These are phyloP conservation scores for Paraplagusia blochii DNA, from an alignment of 2,113 vertebrate species.

Conservation along the genomic window DNA sequence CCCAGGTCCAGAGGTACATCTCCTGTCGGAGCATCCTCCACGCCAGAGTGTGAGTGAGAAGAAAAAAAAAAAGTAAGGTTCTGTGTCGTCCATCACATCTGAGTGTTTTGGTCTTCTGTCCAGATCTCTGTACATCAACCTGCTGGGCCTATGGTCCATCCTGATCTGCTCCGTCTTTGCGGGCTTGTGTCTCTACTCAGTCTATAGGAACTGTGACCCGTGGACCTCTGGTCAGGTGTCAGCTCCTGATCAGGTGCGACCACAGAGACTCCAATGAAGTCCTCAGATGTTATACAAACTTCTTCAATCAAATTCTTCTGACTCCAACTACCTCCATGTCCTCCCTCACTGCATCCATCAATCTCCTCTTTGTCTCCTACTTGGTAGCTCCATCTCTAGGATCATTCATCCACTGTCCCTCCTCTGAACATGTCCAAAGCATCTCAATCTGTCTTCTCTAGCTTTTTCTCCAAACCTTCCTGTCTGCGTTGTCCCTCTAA, in stretches of 20 bases:
- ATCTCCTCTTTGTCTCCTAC: no score
- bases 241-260: conserved; percentile 84
- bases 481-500: no score
- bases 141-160: conserved; percentile 86
- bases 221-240: conserved; percentile 81
- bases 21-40: conserved; percentile 89
- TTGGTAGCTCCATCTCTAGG: no score
- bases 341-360: no score
- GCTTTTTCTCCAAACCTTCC: no score
- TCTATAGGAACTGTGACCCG: conserved; percentile 90
- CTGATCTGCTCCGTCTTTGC: conserved; percentile 78
- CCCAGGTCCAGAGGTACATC: conserved; percentile 94
- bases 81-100: background rate
- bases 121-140: conserved; percentile 90
- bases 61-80: background rate
- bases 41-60: conserved; percentile 86
- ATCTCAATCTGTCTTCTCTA: no score
- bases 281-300: no score
- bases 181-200: conserved; percentile 86
- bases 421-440: no score
- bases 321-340: no score
- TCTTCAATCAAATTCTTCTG: no score
- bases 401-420: no score
- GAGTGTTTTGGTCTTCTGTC: conserved; percentile 1
- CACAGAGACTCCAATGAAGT: no score